Evolutionary conservation across 2,888 invertebrate species (phyloP).

Genomic region (Meteorus cinctellus): DNA sequence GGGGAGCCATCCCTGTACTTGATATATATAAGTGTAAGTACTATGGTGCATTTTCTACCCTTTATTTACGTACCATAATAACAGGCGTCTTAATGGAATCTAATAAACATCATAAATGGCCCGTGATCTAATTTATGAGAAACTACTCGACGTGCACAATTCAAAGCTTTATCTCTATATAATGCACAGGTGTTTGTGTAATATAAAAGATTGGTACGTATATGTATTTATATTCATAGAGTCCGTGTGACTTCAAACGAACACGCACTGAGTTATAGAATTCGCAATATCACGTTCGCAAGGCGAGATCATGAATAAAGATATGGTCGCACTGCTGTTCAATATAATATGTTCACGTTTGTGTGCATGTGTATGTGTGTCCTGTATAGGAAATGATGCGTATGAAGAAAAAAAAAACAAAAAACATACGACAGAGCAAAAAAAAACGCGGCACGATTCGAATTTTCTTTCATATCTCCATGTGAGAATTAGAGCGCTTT

Average conservation of each 20-base stretch:
- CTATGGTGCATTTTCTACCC: constrained; percentile 44
- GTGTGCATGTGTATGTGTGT: neutral
- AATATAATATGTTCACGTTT: constrained; percentile 1
- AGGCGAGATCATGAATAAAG: constrained; percentile 25
- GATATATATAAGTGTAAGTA: neutral
- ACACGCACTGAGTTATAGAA: neutral
- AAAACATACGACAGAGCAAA: neutral
- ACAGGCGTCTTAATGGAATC: constrained; percentile 70
- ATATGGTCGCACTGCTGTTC: neutral
- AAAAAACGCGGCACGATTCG: too few species aligned
- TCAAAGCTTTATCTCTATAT: neutral
- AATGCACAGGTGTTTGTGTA: neutral
- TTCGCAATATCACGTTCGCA: neutral
- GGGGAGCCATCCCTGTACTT: constrained; percentile 17
- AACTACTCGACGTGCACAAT: constrained; percentile 47
- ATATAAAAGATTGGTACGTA: neutral
- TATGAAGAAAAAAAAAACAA: neutral
- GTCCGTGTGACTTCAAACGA: constrained; percentile 19
- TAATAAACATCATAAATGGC: constrained; percentile 70
- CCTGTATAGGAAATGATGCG: neutral
- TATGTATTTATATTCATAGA: neutral
- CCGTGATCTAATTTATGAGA: constrained; percentile 61
- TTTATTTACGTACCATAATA: constrained; percentile 64
- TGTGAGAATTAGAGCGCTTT: neutral
- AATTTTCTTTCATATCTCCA: neutral